Evolutionary conservation across 2,113 vertebrate genomes (phyloP).

Genomic region (Morone saxatilis): DNA sequence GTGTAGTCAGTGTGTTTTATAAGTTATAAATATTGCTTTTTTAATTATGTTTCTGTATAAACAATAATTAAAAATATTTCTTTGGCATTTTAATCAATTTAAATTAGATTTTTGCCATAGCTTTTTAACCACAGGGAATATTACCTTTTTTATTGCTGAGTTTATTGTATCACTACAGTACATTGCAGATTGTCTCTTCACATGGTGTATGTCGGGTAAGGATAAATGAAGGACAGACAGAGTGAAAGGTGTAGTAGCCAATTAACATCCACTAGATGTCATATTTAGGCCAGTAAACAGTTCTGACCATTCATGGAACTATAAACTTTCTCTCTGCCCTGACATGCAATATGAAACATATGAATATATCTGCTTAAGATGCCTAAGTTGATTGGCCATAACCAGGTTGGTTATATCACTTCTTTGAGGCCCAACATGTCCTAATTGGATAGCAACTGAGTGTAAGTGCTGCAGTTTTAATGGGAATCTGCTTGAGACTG

Average conservation of each 20-base stretch:
- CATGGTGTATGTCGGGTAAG: neutral
- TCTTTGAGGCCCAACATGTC: too few species aligned
- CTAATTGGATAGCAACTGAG: too few species aligned
- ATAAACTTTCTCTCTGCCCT: neutral
- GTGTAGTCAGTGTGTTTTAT: neutral
- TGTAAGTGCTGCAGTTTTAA: too few species aligned
- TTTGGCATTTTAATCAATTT: neutral
- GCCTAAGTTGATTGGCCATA: too few species aligned
- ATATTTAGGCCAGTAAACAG: neutral
- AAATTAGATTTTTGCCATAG: too few species aligned
- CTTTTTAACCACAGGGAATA: neutral
- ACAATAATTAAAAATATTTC: neutral
- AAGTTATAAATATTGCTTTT: neutral
- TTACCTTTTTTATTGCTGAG: neutral
- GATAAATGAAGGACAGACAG: neutral
- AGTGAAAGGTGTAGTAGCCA: neutral
- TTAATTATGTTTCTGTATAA: too few species aligned
- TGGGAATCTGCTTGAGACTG: too few species aligned
- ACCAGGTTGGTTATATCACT: too few species aligned
- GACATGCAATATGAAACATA: neutral
- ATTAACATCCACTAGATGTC: conserved; percentile 51
- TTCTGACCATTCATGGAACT: neutral
- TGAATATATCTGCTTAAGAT: too few species aligned
- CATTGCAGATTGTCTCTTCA: neutral
- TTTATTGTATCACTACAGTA: neutral